Evolutionary conservation across 2,888 invertebrate species (phyloP), one percentile per base, ranked within the genome.

Genomic region (Cabera pusaria): DNA sequence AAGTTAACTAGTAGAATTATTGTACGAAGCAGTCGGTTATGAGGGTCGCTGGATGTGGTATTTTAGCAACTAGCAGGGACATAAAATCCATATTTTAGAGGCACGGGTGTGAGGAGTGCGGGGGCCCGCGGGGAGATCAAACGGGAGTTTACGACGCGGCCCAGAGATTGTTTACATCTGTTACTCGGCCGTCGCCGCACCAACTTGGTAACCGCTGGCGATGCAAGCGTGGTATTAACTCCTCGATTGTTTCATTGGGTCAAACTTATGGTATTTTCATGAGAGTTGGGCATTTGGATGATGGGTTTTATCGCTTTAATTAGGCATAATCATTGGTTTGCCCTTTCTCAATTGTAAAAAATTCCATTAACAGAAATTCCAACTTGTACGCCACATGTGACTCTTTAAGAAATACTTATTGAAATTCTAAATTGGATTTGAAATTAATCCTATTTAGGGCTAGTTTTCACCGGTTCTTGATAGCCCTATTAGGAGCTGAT

Each of bases 91-190:
- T 86, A 85, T 84, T 86, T 86, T 82, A 86, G 77, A 79, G 78
- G 69, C 72, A 64, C 65, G 69, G 69, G 64, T 54, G 38, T 48
- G 47, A 54, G 53, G 56, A 53, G 50, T 41, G 52, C 57, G 64
- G 58, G 61, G 67, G 63, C 46, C 45, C 49, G 65, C 67, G 68
- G 80, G 74, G 73, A 83, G 83, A 87, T 88, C 87, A 88, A 88
- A 87, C 85, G 80, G 72, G 71, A 77, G 64, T 88, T 88, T 87
- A 88, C 78, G 86, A 83, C 80, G 70, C 68, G 75, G 70, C 68
- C 69, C 74, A 75, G 79, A 80, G 84, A 86, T 83, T 88, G 87
- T 88, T 87, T 87, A 88, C 87, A 87, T 88, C 87, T 88, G 87
- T 70, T 80, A 77, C 85, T 68, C 71, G 70, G 64, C 76, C 75